Conservation (phyloP, 2,113 vertebrate genomes). For the Donacobius atricapilla region DNA sequence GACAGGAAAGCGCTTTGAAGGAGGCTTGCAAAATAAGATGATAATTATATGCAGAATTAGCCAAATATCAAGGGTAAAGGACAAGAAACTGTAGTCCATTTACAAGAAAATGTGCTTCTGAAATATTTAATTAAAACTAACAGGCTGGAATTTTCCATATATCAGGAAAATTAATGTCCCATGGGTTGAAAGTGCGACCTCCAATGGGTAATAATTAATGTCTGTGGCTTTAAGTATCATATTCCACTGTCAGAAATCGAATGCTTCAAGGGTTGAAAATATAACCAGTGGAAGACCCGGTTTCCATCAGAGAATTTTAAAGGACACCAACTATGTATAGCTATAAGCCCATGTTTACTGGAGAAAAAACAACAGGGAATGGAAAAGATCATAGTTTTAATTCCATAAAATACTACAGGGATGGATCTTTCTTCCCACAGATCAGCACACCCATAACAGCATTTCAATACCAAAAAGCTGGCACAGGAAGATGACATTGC, state of each 20-base stretch:
- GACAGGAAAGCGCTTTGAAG: background rate
- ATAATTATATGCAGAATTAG: conserved; percentile 38
- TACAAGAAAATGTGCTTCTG: conserved; percentile 23
- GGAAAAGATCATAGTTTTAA: background rate
- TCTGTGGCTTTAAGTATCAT: conserved; percentile 43
- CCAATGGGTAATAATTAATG: conserved; percentile 59
- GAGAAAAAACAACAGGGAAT: background rate
- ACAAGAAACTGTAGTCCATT: conserved; percentile 24
- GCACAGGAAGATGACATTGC: background rate
- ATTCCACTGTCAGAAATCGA: conserved; percentile 1
- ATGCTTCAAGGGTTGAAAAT: conserved; percentile 23
- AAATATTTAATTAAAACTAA: conserved; percentile 61
- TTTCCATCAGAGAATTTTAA: background rate
- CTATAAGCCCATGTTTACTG: background rate
- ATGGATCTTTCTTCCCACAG: background rate
- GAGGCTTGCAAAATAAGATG: conserved; percentile 1
- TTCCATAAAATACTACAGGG: background rate
- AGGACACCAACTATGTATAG: background rate
- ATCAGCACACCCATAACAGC: background rate
- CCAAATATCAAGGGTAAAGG: conserved; percentile 49
- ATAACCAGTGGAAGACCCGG: background rate
- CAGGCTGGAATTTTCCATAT: conserved; percentile 31
- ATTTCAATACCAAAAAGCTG: background rate
- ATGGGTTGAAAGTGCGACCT: conserved; percentile 43
- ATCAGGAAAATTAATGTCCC: conserved; percentile 56